Base-by-base conservation (phyloP, 2,888 invertebrate species). In the Leptothorax acervorum region DNA sequence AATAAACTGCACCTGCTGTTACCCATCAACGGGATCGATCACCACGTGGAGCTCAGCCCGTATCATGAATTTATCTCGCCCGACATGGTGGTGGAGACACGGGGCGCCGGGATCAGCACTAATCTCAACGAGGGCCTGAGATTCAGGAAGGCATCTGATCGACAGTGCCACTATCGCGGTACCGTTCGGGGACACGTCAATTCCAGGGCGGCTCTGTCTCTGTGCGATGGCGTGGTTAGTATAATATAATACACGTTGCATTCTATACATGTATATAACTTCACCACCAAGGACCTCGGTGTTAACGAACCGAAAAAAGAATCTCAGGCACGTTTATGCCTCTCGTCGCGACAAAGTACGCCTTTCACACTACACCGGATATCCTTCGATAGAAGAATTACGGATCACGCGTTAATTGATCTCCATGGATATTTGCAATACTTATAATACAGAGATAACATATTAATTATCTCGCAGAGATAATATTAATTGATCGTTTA, bases 41-140 rank as follows among this genome's bases (percentile, higher is more conserved):
- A 95, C 85, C 95, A 95, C 73, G 88, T 96, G 62, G 95, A 95
- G 85, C 91, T 96, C 55, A 95, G 93, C 92, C 96, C 96, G 3
- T 96, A 96, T 91, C 95, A 95, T 88, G 95, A 94, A 23, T 95
- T 96, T 84, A 90, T 96, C 75, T 95, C 96, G 5, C 95, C 96
- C 39, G 96, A 96, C 83, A 95, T 98, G 95, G 95, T 98, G 86
- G 96, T 98, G 90, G 98, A 98, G 95, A 96, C 97, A 62, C 96
- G 97, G 92, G 95, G 95, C 83, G 94, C 93, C 82, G 92, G 92
- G 12, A 94, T 95, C 45, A 95, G 96, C 78, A 96, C 95, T 31
- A 95, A 96, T 81, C 86, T 92, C 45, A 87, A 91, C 81, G 88
- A 91, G 35, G 90, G 90, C 6, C n/a, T 93, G 48, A 81, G 87